Percentiles rank a stretch among this genome's conserved stretches.
These are phyloP conservation scores for Cheilosia scutellata DNA, from an alignment of 2,888 invertebrate species.

Conservation along the genomic window DNA sequence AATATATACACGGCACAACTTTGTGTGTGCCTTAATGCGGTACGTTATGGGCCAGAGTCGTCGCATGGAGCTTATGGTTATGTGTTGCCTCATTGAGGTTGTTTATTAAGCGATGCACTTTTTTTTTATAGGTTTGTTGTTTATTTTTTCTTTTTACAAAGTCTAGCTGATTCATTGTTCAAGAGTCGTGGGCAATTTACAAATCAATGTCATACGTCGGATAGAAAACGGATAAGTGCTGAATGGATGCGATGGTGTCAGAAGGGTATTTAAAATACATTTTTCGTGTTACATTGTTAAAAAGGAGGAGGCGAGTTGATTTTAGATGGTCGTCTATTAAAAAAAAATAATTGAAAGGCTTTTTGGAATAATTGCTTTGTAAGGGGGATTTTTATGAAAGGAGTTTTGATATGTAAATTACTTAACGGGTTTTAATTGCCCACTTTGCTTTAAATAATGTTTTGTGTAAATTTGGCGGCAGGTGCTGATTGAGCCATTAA, in stretches of 20 bases:
- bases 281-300: slow-evolving; percentile 38
- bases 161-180: slow-evolving; percentile 62
- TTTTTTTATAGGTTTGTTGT: slow-evolving; percentile 16
- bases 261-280: slow-evolving; percentile 46
- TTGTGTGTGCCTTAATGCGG: neutral
- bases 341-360: slow-evolving; percentile 12
- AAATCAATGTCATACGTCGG: slow-evolving; percentile 64
- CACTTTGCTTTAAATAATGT: too few relatives aligned
- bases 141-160: slow-evolving; percentile 16
- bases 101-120: slow-evolving; percentile 37
- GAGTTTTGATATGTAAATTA: neutral
- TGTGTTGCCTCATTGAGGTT: slow-evolving; percentile 41
- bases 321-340: neutral
- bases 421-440: neutral
- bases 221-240: slow-evolving; percentile 53
- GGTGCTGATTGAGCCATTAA: too few relatives aligned
- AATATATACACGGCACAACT: neutral
- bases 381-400: neutral
- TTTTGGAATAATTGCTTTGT: slow-evolving; percentile 1
- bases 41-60: slow-evolving; percentile 28
- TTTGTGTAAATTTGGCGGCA: too few relatives aligned
- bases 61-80: slow-evolving; percentile 56
- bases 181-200: slow-evolving; percentile 62
- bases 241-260: slow-evolving; percentile 47
- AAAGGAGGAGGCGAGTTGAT: neutral